Percentiles rank a stretch among this genome's conserved stretches.
phyloP scores from a whole-genome alignment of 2,113 vertebrate genomes.

The Heterotilapia buettikoferi region DNA sequence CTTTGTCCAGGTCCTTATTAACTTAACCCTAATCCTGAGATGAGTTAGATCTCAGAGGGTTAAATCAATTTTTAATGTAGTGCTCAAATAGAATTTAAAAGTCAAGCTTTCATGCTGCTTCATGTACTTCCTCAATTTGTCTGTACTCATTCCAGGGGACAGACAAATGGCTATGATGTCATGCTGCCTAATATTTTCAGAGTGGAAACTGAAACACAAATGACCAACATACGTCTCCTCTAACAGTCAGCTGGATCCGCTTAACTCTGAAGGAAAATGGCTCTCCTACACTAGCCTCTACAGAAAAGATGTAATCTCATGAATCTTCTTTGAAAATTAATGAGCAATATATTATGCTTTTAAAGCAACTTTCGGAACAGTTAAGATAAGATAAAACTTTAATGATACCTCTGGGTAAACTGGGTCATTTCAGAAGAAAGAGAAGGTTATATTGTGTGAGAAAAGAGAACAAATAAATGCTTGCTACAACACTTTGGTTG shows the following conservation, averaged over 20 bases:
- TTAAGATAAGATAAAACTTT: slow-evolving; percentile 17
- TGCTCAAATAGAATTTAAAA: not conserved
- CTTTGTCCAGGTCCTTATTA: not conserved
- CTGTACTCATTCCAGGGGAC: not conserved
- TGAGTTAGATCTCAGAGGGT: not conserved
- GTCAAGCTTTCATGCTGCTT: not conserved
- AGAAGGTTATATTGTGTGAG: not conserved
- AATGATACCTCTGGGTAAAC: slow-evolving; percentile 22
- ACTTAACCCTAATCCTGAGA: not conserved
- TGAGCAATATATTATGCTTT: not conserved
- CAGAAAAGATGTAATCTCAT: not conserved
- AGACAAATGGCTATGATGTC: slow-evolving; percentile 17
- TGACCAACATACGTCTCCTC: not conserved
- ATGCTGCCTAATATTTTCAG: not conserved
- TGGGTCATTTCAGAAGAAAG: not conserved
- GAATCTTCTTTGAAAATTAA: slow-evolving; percentile 14
- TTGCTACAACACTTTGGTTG: not conserved
- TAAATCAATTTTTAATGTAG: not conserved
- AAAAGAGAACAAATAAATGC: not conserved
- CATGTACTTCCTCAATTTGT: not conserved
- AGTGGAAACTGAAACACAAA: not conserved
- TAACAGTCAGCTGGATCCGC: not conserved
- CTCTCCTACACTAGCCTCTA: not conserved
- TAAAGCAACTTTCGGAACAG: slow-evolving; percentile 23
- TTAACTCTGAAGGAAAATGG: not conserved